These are phyloP conservation scores for Trypoxylon attenuatum DNA, from an alignment of 2,888 invertebrate genomes.

Conservation along the genomic window DNA sequence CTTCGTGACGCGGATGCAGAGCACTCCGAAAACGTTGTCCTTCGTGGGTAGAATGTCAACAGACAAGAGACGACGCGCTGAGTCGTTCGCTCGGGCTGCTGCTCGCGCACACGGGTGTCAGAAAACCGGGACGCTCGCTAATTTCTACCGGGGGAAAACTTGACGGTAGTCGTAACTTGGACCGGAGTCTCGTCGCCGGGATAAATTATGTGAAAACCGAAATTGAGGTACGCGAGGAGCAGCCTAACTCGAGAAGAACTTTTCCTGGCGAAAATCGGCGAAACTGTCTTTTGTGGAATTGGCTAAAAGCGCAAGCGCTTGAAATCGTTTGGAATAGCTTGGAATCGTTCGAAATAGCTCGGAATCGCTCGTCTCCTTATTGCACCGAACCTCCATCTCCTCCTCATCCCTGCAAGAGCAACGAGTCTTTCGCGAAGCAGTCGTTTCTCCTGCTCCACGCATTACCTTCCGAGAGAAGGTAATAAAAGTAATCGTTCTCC, in stretches of 20 bases:
- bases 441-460: background rate
- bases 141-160: conserved; percentile 38
- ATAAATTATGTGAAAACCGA: conserved; percentile 45
- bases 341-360: conserved; percentile 11
- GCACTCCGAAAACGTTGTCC: conserved; percentile 22
- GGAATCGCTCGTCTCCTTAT: background rate
- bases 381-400: no score
- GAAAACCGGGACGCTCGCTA: conserved; percentile 33
- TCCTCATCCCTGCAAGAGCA: no score
- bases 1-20: conserved; percentile 46
- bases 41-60: conserved; percentile 29
- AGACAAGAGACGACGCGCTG: conserved; percentile 16
- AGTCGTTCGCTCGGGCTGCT: conserved; percentile 34
- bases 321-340: background rate
- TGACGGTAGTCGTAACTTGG: conserved; percentile 20
- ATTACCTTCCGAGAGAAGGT: background rate
- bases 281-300: conserved; percentile 25
- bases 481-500: background rate
- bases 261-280: background rate
- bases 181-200: conserved; percentile 14
- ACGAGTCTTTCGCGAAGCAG: no score
- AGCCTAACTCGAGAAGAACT: conserved; percentile 22
- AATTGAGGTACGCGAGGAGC: conserved; percentile 35
- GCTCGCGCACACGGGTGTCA: no score
- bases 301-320: background rate